Evolutionary conservation across 2,888 invertebrate genomes (phyloP).

Genomic region (Dasypogon diadema): DNA sequence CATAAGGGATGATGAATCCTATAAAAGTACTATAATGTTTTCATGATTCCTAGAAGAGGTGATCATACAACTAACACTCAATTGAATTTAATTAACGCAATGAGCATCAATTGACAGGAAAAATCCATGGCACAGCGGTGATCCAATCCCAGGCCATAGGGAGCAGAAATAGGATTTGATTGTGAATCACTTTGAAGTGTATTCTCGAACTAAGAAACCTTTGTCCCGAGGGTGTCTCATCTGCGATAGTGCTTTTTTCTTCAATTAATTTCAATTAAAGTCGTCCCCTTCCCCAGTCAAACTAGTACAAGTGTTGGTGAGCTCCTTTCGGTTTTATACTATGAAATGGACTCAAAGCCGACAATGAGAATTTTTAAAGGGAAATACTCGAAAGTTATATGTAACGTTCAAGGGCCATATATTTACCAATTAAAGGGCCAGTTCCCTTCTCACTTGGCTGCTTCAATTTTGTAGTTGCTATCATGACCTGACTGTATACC

Average conservation of each 20-base stretch:
- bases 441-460: background rate
- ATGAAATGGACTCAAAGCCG: too few species aligned
- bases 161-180: conserved; percentile 49
- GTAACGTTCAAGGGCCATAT: background rate
- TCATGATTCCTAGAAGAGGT: conserved; percentile 20
- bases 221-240: conserved; percentile 46
- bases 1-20: background rate
- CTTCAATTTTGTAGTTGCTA: background rate
- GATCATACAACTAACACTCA: conserved; percentile 14
- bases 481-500: conserved; percentile 6
- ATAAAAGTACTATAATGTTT: background rate
- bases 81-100: conserved; percentile 51
- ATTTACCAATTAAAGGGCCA: conserved; percentile 37
- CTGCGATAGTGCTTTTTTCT: conserved; percentile 34
- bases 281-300: background rate
- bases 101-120: conserved; percentile 47
- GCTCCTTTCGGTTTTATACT: conserved; percentile 1
- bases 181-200: conserved; percentile 41
- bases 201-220: conserved; percentile 9
- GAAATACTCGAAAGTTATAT: background rate
- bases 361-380: conserved; percentile 7
- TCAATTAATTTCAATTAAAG: conserved; percentile 52
- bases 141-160: conserved; percentile 16
- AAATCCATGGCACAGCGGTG: conserved; percentile 7
- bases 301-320: background rate